phyloP scores from a whole-genome alignment of 2,888 invertebrate species.

The Diplolepis rosae region DNA sequence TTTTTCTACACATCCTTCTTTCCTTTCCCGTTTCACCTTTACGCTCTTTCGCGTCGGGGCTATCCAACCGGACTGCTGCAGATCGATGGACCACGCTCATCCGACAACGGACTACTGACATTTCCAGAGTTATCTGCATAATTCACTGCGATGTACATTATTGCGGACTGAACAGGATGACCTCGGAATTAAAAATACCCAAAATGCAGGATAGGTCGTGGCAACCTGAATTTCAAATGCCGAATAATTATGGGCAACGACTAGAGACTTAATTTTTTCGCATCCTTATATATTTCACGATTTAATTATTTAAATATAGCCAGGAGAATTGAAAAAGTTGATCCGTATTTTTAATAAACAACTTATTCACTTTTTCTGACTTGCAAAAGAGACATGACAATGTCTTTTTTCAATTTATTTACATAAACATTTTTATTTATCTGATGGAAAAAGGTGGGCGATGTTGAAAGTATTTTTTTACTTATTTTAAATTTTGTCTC shows the following conservation, averaged over 20 bases:
- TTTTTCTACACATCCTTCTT: slow-evolving; percentile 43
- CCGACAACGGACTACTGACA: slow-evolving; percentile 56
- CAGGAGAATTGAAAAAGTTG: too few relatives aligned
- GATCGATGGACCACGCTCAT: slow-evolving; percentile 50
- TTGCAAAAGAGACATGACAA: too few relatives aligned
- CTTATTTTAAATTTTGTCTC: too few relatives aligned
- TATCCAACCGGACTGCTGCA: slow-evolving; percentile 41
- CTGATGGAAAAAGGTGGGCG: too few relatives aligned
- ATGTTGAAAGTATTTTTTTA: too few relatives aligned
- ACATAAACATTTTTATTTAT: too few relatives aligned
- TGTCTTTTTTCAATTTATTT: too few relatives aligned
- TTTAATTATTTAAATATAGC: too few relatives aligned
- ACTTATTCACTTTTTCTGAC: too few relatives aligned
- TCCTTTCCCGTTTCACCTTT: slow-evolving; percentile 41
- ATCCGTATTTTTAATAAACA: too few relatives aligned
- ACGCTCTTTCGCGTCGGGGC: slow-evolving; percentile 45
- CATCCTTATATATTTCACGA: not conserved
- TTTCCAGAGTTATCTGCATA: slow-evolving; percentile 64
- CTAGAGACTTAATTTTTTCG: slow-evolving; percentile 1
- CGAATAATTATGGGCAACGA: not conserved
- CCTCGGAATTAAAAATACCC: slow-evolving; percentile 54
- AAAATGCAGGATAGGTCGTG: slow-evolving; percentile 23
- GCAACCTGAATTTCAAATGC: slow-evolving; percentile 13
- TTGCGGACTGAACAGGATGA: slow-evolving; percentile 46
- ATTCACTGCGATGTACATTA: slow-evolving; percentile 56